phyloP scores from a whole-genome alignment of 2,888 invertebrate species.

The Julus scanicus region DNA sequence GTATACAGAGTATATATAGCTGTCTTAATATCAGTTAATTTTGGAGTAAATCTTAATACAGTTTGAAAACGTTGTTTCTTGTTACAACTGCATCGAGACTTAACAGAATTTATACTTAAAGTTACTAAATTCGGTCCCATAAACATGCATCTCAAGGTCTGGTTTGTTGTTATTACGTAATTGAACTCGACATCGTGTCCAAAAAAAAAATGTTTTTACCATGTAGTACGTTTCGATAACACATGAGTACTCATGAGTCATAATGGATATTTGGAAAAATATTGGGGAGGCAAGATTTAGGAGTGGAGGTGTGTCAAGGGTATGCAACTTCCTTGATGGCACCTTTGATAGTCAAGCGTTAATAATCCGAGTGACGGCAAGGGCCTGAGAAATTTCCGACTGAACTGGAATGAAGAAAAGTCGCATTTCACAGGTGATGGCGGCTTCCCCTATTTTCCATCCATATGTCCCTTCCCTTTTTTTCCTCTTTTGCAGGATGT shows the following conservation, averaged over 20 bases:
- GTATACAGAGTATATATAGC: no score
- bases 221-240: not conserved
- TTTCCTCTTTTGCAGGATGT: not conserved
- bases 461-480: slow-evolving; percentile 13
- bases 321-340: not conserved
- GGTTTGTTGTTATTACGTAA: no score
- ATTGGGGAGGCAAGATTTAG: slow-evolving; percentile 31
- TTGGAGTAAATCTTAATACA: no score
- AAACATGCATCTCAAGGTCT: no score
- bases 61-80: no score
- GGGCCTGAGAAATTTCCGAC: slow-evolving; percentile 52
- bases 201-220: not conserved
- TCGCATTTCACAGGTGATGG: slow-evolving; percentile 49
- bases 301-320: slow-evolving; percentile 30
- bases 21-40: no score
- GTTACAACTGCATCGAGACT: no score
- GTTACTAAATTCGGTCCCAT: no score
- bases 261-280: not conserved
- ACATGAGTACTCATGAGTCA: not conserved
- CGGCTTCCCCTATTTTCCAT: slow-evolving; percentile 10
- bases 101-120: no score
- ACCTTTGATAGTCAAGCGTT: slow-evolving; percentile 47
- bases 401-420: slow-evolving; percentile 47
- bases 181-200: no score
- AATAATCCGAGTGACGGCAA: slow-evolving; percentile 51